Percentiles rank a stretch among this genome's conserved stretches.
Evolutionary conservation across 2,888 invertebrate species (phyloP).

Genomic region (Luperina nickerlii): DNA sequence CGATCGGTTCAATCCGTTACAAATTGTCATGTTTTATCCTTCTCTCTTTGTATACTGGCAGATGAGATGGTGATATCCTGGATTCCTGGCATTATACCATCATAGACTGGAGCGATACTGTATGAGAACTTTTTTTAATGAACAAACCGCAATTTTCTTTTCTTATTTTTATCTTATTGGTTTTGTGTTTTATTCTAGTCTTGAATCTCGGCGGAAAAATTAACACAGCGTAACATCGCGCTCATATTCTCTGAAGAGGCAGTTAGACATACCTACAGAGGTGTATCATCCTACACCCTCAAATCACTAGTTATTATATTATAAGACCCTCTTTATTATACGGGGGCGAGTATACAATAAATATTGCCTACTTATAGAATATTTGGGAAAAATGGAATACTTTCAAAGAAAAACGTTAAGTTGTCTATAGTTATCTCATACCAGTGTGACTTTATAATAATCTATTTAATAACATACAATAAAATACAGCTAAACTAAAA

Average conservation of each 20-base stretch:
- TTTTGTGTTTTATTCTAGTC: background rate
- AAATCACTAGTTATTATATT: background rate
- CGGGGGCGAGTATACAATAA: background rate
- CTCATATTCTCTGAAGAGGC: background rate
- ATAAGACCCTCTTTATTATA: background rate
- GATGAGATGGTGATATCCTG: slow-evolving; percentile 38
- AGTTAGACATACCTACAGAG: background rate
- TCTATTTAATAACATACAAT: too few relatives aligned
- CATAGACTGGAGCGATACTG: background rate
- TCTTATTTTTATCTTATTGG: too few relatives aligned
- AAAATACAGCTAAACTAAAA: too few relatives aligned
- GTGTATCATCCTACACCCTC: background rate
- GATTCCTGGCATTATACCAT: background rate
- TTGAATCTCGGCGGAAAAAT: background rate
- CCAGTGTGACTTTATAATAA: too few relatives aligned
- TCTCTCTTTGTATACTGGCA: slow-evolving; percentile 39
- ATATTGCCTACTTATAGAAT: background rate
- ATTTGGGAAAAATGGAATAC: too few relatives aligned
- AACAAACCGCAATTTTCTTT: background rate
- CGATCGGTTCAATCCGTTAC: slow-evolving; percentile 66
- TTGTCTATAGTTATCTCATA: too few relatives aligned
- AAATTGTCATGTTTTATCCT: slow-evolving; percentile 63
- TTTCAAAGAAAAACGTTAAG: too few relatives aligned
- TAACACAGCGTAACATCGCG: background rate
- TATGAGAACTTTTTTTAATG: background rate